A percentile compares a stretch with the other conserved stretches of the same genome.
Conservation (phyloP, 1,140 invertebrate genomes). For the Maniola jurtina region DNA sequence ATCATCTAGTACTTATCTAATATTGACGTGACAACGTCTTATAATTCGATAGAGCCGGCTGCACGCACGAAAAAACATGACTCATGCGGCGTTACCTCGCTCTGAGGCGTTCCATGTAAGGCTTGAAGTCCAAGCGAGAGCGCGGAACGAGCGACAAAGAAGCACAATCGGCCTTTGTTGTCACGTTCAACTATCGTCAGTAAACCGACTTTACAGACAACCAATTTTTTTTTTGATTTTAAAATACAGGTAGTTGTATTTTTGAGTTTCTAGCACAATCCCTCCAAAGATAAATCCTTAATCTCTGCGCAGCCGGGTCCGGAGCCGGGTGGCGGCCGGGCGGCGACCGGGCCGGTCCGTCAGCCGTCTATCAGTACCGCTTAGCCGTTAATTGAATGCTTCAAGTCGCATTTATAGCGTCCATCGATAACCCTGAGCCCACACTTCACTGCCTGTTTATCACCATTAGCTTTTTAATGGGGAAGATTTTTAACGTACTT, state of each 20-base stretch:
- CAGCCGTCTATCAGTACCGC: slow-evolving; percentile 9
- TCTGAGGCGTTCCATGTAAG: no score
- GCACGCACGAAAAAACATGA: no score
- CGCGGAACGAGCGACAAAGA: no score
- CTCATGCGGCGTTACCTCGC: no score
- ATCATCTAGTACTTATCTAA: no score
- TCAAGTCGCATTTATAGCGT: slow-evolving; percentile 9
- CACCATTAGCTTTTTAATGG: slow-evolving; percentile 10
- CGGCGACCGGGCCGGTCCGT: background rate
- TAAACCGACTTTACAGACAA: no score
- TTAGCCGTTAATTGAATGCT: slow-evolving; percentile 12
- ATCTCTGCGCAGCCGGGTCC: background rate
- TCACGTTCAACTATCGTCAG: no score
- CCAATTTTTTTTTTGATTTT: no score
- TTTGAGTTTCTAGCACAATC: background rate
- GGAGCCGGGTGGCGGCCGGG: background rate
- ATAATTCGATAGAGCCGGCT: no score
- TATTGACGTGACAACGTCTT: no score
- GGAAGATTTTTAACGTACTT: background rate
- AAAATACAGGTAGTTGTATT: background rate
- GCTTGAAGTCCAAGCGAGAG: no score
- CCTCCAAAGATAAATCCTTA: slow-evolving; percentile 1
- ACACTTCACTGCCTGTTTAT: slow-evolving; percentile 5
- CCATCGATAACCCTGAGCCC: slow-evolving; percentile 8
- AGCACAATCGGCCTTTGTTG: no score